These are phyloP conservation scores for Drosophila pectinifera DNA, from an alignment of 1,140 invertebrate species.

Conservation along the genomic window DNA sequence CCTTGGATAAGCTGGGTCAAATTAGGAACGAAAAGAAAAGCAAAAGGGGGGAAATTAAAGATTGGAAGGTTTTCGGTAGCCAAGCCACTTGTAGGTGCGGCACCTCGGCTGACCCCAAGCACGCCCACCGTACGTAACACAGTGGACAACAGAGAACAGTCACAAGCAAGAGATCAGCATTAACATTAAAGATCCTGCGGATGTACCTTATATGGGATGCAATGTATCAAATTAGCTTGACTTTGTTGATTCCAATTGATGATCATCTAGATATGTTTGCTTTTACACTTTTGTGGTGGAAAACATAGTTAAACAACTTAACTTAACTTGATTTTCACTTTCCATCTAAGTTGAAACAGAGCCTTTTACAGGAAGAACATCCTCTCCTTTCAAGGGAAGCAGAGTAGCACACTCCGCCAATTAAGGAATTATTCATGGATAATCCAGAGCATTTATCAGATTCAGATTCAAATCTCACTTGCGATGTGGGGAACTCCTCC, in stretches of 20 bases:
- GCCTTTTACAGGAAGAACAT: too few species aligned
- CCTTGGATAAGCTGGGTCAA: conserved; percentile 60
- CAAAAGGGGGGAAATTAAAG: neutral
- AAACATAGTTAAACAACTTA: too few species aligned
- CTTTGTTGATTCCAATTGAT: too few species aligned
- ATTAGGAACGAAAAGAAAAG: conserved; percentile 1
- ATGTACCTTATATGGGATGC: too few species aligned
- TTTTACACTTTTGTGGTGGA: too few species aligned
- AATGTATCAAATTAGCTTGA: neutral
- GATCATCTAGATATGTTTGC: too few species aligned
- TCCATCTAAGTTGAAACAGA: too few species aligned
- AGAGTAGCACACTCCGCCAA: neutral
- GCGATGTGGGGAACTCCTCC: neutral
- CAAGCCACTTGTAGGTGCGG: conserved; percentile 38
- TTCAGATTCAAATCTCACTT: conserved; percentile 4
- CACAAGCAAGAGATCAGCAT: neutral
- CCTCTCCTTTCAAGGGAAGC: neutral
- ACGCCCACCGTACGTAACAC: neutral
- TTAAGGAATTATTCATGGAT: neutral
- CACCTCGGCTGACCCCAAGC: conserved; percentile 7
- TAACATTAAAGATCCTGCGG: neutral
- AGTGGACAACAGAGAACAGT: neutral
- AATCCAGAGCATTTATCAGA: neutral
- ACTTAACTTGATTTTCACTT: too few species aligned
- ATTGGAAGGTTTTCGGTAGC: conserved; percentile 26